Conservation (phyloP, 2,797 vertebrate genomes). For the Sebastes jordani region DNA sequence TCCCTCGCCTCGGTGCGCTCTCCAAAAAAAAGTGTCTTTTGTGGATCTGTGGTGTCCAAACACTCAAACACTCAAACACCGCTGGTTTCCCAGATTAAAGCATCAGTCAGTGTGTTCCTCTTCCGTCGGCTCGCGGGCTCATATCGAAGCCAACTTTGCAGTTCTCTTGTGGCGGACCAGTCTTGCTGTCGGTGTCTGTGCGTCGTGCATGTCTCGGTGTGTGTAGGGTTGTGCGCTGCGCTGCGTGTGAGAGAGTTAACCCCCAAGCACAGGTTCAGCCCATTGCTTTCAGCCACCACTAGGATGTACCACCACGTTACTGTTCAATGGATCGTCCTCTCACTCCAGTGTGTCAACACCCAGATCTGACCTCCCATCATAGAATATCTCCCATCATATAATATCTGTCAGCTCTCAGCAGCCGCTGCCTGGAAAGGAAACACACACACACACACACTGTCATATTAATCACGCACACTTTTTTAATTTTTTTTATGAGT, state of each 20-base stretch:
- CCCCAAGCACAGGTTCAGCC: constrained; percentile 81
- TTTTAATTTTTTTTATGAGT: background rate
- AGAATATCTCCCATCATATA: constrained; percentile 51
- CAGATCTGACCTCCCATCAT: constrained; percentile 70
- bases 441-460: background rate
- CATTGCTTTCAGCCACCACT: constrained; percentile 85
- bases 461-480: constrained; percentile 10
- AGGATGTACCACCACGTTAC: constrained; percentile 89
- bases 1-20: constrained; percentile 68
- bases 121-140: constrained; percentile 32
- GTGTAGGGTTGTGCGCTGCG: constrained; percentile 69
- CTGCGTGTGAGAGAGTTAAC: constrained; percentile 78
- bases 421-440: background rate
- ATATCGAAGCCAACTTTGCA: constrained; percentile 56
- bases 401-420: constrained; percentile 21
- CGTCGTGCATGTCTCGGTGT: constrained; percentile 58
- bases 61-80: background rate
- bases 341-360: constrained; percentile 58
- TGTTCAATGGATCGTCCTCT: constrained; percentile 68
- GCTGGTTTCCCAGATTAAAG: constrained; percentile 5
- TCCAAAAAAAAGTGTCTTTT: constrained; percentile 55
- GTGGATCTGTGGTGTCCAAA: constrained; percentile 20
- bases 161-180: constrained; percentile 57
- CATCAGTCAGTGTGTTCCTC: constrained; percentile 8
- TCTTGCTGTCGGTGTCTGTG: constrained; percentile 52